phyloP scores from a whole-genome alignment of 1,140 invertebrate genomes.

The Zaprionus tsacasi region DNA sequence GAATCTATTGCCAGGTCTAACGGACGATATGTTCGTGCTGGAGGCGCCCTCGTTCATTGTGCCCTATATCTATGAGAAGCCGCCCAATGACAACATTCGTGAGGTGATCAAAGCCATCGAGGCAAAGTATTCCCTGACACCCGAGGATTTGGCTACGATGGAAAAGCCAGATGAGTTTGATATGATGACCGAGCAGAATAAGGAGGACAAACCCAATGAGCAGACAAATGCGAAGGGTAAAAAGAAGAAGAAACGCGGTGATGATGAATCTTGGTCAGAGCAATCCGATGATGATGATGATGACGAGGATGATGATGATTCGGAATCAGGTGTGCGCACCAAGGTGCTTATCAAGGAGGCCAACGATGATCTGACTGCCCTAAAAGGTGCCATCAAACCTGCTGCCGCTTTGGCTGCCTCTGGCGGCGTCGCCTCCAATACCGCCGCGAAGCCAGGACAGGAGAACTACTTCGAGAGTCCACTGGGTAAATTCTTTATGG shows the following conservation, averaged over 20 bases:
- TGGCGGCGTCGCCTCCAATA: slow-evolving; percentile 55
- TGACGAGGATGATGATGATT: slow-evolving; percentile 86
- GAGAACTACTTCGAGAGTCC: slow-evolving; percentile 92
- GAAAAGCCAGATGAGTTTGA: slow-evolving; percentile 83
- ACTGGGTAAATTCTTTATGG: slow-evolving; percentile 95
- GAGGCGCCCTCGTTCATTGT: slow-evolving; percentile 96
- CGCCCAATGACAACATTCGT: slow-evolving; percentile 90
- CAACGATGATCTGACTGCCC: slow-evolving; percentile 85
- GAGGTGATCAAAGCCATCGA: slow-evolving; percentile 89
- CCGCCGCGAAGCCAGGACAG: slow-evolving; percentile 61
- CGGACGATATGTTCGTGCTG: slow-evolving; percentile 95
- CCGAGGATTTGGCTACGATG: slow-evolving; percentile 84
- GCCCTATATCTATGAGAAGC: slow-evolving; percentile 96
- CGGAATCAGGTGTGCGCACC: slow-evolving; percentile 85
- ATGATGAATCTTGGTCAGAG: slow-evolving; percentile 84
- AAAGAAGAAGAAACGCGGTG: slow-evolving; percentile 78
- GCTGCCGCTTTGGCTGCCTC: slow-evolving; percentile 81
- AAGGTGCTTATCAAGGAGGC: slow-evolving; percentile 86
- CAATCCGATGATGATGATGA: slow-evolving; percentile 84
- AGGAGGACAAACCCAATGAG: slow-evolving; percentile 67
- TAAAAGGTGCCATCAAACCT: slow-evolving; percentile 85
- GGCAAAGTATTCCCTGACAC: slow-evolving; percentile 87
- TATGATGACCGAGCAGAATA: slow-evolving; percentile 81
- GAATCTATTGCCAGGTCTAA: slow-evolving; percentile 90
- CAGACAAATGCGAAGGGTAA: slow-evolving; percentile 70